These are phyloP conservation scores for Camptogramma bilineatum DNA, from an alignment of 2,888 invertebrate genomes.

Conservation along the genomic window DNA sequence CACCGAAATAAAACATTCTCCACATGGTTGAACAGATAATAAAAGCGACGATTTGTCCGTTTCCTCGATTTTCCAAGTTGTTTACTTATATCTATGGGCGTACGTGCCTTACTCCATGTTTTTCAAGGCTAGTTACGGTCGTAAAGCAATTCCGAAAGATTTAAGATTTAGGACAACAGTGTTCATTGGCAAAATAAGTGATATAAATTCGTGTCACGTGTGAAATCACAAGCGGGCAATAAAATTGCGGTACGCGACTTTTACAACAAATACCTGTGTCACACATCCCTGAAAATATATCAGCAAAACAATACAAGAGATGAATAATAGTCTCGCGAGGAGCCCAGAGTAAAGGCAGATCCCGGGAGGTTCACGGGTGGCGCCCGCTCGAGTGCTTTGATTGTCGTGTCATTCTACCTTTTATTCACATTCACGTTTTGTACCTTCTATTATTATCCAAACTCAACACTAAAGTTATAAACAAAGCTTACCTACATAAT, in stretches of 20 bases:
- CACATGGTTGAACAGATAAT: constrained; percentile 41
- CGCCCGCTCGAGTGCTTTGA: constrained; percentile 31
- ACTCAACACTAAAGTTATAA: not conserved
- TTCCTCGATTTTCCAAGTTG: constrained; percentile 38
- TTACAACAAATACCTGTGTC: constrained; percentile 45
- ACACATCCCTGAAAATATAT: constrained; percentile 42
- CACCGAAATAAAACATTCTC: constrained; percentile 45
- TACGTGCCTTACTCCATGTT: constrained; percentile 28
- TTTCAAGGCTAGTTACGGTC: constrained; percentile 33
- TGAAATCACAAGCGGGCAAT: constrained; percentile 43
- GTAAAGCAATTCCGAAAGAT: constrained; percentile 31
- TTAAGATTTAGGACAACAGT: constrained; percentile 28
- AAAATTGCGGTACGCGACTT: constrained; percentile 39
- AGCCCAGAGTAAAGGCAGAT: constrained; percentile 26
- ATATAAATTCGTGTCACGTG: constrained; percentile 41
- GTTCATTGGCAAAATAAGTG: constrained; percentile 23
- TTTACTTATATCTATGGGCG: constrained; percentile 35
- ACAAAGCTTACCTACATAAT: not conserved
- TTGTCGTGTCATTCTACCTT: constrained; percentile 35
- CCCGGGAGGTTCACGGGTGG: constrained; percentile 20
- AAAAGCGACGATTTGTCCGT: constrained; percentile 42
- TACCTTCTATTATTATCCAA: constrained; percentile 3
- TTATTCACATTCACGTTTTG: constrained; percentile 9
- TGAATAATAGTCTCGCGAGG: constrained; percentile 42
- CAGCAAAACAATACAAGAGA: constrained; percentile 45